Evolutionary conservation across 30 jellyfish, hydroid and myxozoan species (phyloP).

Genomic region (Catostylus mosaicus): DNA sequence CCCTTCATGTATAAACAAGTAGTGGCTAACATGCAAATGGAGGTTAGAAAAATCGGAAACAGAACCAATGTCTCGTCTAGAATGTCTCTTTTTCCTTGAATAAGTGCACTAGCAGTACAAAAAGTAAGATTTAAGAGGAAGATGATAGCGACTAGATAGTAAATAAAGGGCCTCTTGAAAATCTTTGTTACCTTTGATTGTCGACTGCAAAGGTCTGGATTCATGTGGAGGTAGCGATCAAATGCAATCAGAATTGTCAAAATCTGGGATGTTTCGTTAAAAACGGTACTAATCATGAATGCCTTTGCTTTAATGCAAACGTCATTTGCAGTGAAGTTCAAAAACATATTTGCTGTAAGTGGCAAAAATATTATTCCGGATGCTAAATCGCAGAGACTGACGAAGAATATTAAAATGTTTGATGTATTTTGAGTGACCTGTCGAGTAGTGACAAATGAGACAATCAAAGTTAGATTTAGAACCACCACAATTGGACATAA

Average conservation of each 20-base stretch:
- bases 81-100: too few relatives aligned
- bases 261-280: neutral
- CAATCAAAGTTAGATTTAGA: neutral
- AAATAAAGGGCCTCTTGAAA: neutral
- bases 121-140: too few relatives aligned
- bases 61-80: too few relatives aligned
- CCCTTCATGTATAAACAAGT: neutral
- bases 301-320: neutral
- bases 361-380: neutral
- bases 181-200: neutral
- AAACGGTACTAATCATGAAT: neutral
- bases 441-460: neutral
- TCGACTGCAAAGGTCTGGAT: neutral
- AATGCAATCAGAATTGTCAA: neutral
- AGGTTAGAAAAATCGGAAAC: neutral
- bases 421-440: slow-evolving; percentile 20
- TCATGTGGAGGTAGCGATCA: slow-evolving; percentile 23
- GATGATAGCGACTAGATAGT: neutral
- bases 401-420: neutral
- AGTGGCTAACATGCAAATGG: too few relatives aligned
- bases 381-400: neutral
- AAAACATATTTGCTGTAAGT: neutral
- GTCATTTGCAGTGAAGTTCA: neutral
- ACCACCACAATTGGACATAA: neutral
- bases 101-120: too few relatives aligned